Evolutionary conservation across 2,888 invertebrate species (phyloP).

Genomic region (Microplitis deprimator): DNA sequence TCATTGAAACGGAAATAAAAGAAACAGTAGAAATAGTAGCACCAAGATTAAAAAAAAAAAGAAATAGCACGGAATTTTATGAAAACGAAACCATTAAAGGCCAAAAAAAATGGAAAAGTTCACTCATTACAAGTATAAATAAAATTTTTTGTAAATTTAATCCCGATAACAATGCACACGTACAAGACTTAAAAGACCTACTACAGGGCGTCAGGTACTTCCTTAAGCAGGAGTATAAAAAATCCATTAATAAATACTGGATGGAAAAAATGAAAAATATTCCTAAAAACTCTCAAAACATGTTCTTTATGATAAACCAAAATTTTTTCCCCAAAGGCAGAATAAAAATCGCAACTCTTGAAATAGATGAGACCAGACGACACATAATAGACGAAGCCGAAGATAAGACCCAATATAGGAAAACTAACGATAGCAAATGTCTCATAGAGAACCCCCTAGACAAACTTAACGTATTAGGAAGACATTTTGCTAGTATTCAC

Average conservation of each 20-base stretch:
- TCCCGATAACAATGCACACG: neutral
- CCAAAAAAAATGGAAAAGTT: constrained; percentile 21
- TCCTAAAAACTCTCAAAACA: neutral
- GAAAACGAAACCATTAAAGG: constrained; percentile 7
- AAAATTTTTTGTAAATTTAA: constrained; percentile 7
- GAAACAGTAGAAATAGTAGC: constrained; percentile 10
- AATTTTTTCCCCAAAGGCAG: constrained; percentile 23
- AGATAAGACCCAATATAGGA: neutral
- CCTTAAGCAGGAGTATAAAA: constrained; percentile 28
- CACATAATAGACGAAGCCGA: neutral
- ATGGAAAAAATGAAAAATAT: constrained; percentile 24
- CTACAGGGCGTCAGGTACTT: constrained; percentile 2
- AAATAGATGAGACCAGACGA: neutral
- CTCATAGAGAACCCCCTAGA: neutral
- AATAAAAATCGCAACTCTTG: constrained; percentile 4
- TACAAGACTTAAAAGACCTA: constrained; percentile 7
- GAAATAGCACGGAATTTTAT: constrained; percentile 24
- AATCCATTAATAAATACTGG: constrained; percentile 29
- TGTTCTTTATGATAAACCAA: constrained; percentile 24
- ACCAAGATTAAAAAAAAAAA: constrained; percentile 18
- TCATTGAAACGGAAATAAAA: constrained; percentile 3
- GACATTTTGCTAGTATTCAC: constrained; percentile 17
- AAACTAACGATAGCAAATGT: neutral
- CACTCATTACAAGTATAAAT: constrained; percentile 16
- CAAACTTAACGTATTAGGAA: constrained; percentile 21